phyloP scores from a whole-genome alignment of 2,797 vertebrate species.

The Artibeus lituratus region DNA sequence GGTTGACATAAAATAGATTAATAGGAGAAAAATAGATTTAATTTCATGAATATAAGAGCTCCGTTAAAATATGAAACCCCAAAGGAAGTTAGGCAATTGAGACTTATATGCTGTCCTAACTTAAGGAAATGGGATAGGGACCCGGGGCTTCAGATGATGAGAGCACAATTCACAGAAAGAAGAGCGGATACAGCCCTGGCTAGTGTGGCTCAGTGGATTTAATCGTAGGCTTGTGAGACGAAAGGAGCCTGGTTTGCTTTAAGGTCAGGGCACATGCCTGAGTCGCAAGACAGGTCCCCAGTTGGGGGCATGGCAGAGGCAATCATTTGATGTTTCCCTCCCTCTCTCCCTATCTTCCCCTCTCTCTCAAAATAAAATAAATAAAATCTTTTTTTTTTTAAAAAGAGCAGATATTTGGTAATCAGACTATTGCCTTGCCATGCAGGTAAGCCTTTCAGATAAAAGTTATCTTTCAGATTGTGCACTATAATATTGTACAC shows the following conservation, averaged over 20 bases:
- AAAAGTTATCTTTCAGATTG: not conserved
- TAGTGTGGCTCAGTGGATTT: too few species aligned
- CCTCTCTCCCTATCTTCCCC: too few species aligned
- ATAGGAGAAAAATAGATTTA: not conserved
- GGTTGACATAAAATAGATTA: not conserved
- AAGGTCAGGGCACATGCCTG: too few species aligned
- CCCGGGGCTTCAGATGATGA: not conserved
- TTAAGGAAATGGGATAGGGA: not conserved
- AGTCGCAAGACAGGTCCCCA: too few species aligned
- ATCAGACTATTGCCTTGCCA: not conserved
- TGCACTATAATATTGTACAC: not conserved
- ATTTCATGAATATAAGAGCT: not conserved
- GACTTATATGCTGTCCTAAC: not conserved
- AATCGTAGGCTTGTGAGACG: too few species aligned
- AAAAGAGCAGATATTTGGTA: not conserved
- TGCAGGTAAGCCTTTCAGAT: not conserved
- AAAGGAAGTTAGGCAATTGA: not conserved
- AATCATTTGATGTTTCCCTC: too few species aligned
- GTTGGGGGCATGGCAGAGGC: too few species aligned
- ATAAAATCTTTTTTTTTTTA: too few species aligned
- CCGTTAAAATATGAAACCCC: not conserved
- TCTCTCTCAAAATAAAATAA: too few species aligned
- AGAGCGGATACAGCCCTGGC: not conserved
- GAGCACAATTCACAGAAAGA: not conserved
- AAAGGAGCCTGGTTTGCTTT: too few species aligned